Evolutionary conservation across 2,888 invertebrate genomes (phyloP).

Genomic region (Anaspis maculata): DNA sequence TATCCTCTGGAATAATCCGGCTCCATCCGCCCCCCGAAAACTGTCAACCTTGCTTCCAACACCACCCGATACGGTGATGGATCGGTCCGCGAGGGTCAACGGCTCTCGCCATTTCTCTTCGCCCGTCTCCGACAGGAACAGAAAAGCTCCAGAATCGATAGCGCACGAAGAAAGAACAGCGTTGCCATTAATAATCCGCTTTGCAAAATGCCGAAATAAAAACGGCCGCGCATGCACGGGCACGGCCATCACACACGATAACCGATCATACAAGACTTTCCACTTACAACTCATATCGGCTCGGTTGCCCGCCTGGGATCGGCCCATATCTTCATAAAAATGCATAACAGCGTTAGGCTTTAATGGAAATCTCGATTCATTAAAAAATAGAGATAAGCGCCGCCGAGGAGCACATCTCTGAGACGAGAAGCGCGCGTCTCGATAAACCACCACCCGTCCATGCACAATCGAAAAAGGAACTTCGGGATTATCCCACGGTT

Average conservation of each 20-base stretch:
- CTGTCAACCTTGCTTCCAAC: too few relatives aligned
- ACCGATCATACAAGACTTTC: slow-evolving; percentile 37
- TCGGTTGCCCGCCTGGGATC: slow-evolving; percentile 28
- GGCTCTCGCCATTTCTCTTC: slow-evolving; percentile 51
- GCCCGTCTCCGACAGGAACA: slow-evolving; percentile 47
- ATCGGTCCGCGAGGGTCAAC: slow-evolving; percentile 54
- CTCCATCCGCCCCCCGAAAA: slow-evolving; percentile 5
- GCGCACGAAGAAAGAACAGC: too few relatives aligned
- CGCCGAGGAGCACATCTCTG: slow-evolving; percentile 5
- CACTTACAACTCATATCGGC: slow-evolving; percentile 36
- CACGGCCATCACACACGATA: too few relatives aligned
- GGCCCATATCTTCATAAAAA: slow-evolving; percentile 35
- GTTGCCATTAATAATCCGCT: slow-evolving; percentile 27
- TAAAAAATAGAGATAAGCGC: slow-evolving; percentile 26
- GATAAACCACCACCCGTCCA: too few relatives aligned
- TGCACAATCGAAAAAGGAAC: too few relatives aligned
- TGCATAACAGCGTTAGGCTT: slow-evolving; percentile 35
- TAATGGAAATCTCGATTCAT: slow-evolving; percentile 38
- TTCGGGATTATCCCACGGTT: too few relatives aligned
- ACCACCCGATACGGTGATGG: slow-evolving; percentile 44
- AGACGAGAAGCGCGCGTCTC: slow-evolving; percentile 1
- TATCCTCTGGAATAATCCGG: too few relatives aligned
- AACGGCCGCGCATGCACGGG: too few relatives aligned
- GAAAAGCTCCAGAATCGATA: slow-evolving; percentile 35
- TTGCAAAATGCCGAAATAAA: slow-evolving; percentile 24